Evolutionary conservation across 2,888 invertebrate genomes (phyloP), one percentile per base, ranked within the genome.

Genomic region (Mesorhabditis sp.): DNA sequence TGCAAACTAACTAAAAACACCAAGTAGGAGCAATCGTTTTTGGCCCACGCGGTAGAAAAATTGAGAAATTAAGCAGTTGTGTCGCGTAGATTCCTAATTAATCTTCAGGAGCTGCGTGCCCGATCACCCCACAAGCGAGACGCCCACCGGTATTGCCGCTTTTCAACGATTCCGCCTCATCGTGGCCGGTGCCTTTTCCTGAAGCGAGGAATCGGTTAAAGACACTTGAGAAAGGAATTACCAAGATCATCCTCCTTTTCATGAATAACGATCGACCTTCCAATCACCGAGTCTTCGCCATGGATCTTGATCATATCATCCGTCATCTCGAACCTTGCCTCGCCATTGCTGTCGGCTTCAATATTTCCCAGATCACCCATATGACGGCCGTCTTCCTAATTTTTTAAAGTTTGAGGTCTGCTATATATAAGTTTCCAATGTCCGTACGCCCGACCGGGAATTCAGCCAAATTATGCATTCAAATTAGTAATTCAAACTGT

Each of bases 71-170:
- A 50, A 50, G n/a, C 10, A 50, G n/a, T 13, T 13, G 7, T n/a
- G 10, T 50, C 1, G 58, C 10, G n/a, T 50, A 10, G n/a, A 50
- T n/a, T n/a, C 4, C 15, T 68, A 71, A 68, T 71, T 68, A 71
- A 50, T 50, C 58, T 64, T 72, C 67, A n/a, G 70, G 70, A 13
- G 72, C 72, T 43, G 72, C 72, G n/a, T 42, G n/a, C 58, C 70
- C 82, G 67, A 86, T 86, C 66, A 83, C 76, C 69, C 86, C 86
- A 70, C 87, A 87, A 15, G 83, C 86, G 28, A 85, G 63, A 41
- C 86, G 82, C 0, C 82, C 74, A 2, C 87, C 87, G 13, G 87
- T 86, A 70, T 86, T 87, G 28, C 87, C 87, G 5, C 84, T 86
- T 74, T 80, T 81, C 69, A 80, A 71, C 69, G 86, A 86, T 70